Evolutionary conservation across 2,113 vertebrate genomes (phyloP), one percentile per base, ranked within the genome.

Genomic region (Symphodus melops): DNA sequence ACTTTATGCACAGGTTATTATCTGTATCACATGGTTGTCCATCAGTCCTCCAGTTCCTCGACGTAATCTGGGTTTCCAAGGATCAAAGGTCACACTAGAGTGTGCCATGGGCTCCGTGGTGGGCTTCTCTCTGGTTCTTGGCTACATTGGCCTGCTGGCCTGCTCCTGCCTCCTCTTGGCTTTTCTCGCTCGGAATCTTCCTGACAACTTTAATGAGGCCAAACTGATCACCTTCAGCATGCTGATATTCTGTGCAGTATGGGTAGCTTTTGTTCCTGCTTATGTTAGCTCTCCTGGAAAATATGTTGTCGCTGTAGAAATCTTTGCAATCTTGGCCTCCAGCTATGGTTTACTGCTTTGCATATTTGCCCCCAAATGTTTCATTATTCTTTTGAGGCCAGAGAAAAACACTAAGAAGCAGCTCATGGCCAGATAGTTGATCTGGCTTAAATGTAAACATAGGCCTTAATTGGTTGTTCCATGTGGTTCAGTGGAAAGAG

Each of bases 171-270:
- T 93, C 51, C 37, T 92, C 28, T 59, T 94, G 81, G 93, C 92
- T 20, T 95, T 95, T 75, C 70, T 94, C 5, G 92, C 92, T 21
- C 82, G 93, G n/a, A 94, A 94, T 72, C 90, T 95, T 17, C 94
- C 88, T 2, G 88, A 89, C 62, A 88, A 88, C 39, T 89, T 89
- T 48, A 89, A 87, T 36, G 88, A 88, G 72, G 89, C 86, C 73
- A 87, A 86, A 61, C 91, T 93, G 51, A 94, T 95, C 85, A 94
- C 92, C 55, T 94, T 94, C 81, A 94, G 94, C 86, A 94, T 94
- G 93, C 63, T 95, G 75, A 94, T 94, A 39, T 94, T 95, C 81
- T 93, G 91, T 54, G 91, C 87, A 10, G 87, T 93, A 2, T 94
- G 94, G 94, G 68, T 94, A 7, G 81, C 91, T 1, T 94, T 94